A percentile compares a stretch with the other conserved stretches of the same genome.
Evolutionary conservation across 2,113 vertebrate genomes (phyloP).

Genomic region (Tragelaphus strepsiceros): DNA sequence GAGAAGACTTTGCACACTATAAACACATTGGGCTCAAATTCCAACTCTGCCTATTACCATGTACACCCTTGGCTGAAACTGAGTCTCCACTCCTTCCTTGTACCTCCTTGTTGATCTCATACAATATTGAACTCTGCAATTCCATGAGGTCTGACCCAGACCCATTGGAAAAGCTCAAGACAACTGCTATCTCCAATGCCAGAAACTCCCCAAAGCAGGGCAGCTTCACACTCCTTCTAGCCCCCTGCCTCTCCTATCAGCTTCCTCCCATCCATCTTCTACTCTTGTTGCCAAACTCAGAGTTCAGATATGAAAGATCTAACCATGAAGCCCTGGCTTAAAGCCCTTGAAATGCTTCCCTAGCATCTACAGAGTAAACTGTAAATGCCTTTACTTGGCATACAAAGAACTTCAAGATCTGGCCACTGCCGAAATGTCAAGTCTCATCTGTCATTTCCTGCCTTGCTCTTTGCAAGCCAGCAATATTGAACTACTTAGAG

Average conservation of each 20-base stretch:
- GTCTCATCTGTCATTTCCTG: conserved; percentile 47
- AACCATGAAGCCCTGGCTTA: background rate
- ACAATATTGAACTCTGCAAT: background rate
- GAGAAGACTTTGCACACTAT: background rate
- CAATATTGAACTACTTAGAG: conserved; percentile 8
- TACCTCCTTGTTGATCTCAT: background rate
- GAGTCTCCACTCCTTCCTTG: background rate
- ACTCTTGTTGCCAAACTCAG: conserved; percentile 11
- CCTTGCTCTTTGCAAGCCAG: conserved; percentile 29
- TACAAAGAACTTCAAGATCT: conserved; percentile 33
- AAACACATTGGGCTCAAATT: background rate
- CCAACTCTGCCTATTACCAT: background rate
- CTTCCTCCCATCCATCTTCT: background rate
- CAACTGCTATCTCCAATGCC: background rate
- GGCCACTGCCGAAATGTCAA: conserved; percentile 41
- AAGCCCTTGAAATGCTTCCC: conserved; percentile 17
- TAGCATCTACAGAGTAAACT: background rate
- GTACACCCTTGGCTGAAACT: background rate
- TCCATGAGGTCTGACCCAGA: background rate
- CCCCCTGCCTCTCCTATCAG: background rate
- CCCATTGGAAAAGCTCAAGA: background rate
- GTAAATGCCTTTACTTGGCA: background rate
- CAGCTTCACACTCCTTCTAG: background rate
- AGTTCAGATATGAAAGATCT: conserved; percentile 19
- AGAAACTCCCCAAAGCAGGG: background rate